Conservation (phyloP, 2,888 invertebrate genomes). For the Sepioteuthis lessoniana region DNA sequence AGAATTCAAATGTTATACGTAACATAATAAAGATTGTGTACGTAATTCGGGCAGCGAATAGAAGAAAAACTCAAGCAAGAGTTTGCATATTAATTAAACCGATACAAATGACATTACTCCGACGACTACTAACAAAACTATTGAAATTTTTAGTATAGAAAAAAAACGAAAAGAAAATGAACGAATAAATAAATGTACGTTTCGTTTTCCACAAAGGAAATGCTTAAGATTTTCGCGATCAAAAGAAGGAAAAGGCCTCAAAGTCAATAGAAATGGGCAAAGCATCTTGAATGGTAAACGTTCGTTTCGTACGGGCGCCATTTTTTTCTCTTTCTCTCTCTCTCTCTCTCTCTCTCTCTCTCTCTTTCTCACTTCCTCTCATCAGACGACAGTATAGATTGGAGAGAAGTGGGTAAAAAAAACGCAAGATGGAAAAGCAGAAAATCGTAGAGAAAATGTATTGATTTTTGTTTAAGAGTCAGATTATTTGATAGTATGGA, state of each 20-base stretch:
- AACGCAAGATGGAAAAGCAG: neutral
- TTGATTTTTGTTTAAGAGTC: neutral
- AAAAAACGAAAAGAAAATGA: neutral
- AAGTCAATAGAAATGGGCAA: neutral
- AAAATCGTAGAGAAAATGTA: neutral
- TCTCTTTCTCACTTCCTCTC: neutral
- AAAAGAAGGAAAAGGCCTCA: constrained; percentile 20
- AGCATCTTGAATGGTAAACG: neutral
- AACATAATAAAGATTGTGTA: constrained; percentile 6
- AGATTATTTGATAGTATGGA: neutral
- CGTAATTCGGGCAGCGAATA: neutral
- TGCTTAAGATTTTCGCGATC: neutral
- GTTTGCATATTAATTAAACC: constrained; percentile 20
- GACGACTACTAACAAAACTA: neutral
- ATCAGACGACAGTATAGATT: neutral
- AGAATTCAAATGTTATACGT: constrained; percentile 1
- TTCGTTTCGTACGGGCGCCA: neutral
- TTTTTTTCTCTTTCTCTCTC: neutral
- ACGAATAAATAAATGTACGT: neutral
- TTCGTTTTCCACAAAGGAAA: neutral
- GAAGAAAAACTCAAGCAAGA: neutral
- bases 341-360: neutral
- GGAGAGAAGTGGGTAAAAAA: neutral
- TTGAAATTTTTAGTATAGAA: neutral
- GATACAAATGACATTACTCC: neutral